phyloP scores from a whole-genome alignment of 2,797 vertebrate species.

The Lagodon rhomboides region DNA sequence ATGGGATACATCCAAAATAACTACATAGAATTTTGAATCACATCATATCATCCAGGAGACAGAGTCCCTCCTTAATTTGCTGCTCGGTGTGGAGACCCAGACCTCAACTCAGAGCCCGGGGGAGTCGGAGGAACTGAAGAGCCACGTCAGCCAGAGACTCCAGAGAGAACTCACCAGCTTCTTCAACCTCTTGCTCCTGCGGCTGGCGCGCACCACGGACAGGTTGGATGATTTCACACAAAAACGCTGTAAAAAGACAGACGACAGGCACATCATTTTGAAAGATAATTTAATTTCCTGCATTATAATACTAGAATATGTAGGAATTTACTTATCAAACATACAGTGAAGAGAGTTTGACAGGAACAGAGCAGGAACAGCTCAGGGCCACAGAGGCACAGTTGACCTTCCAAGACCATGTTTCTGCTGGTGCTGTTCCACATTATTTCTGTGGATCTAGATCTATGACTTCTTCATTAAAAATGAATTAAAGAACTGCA shows the following conservation, averaged over 20 bases:
- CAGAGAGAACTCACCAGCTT: conserved; percentile 92
- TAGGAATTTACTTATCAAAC: not conserved
- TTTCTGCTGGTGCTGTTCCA: not conserved
- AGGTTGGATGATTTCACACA: conserved; percentile 81
- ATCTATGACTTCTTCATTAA: conserved; percentile 24
- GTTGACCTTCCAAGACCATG: conserved; percentile 9
- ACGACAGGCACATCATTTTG: not conserved
- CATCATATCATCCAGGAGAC: conserved; percentile 71
- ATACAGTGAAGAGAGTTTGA: not conserved
- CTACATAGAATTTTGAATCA: not conserved
- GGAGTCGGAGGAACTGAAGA: conserved; percentile 85
- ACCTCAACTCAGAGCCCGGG: conserved; percentile 62
- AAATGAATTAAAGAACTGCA: conserved; percentile 15
- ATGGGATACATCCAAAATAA: not conserved
- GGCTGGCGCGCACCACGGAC: conserved; percentile 85
- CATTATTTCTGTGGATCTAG: too few species aligned
- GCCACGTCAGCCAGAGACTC: conserved; percentile 89
- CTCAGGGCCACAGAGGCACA: conserved; percentile 27
- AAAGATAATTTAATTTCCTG: not conserved
- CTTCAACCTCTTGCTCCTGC: conserved; percentile 88
- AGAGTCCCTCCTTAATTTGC: conserved; percentile 72
- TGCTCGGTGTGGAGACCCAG: conserved; percentile 82
- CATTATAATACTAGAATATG: not conserved
- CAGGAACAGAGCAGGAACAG: too few species aligned
- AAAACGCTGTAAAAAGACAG: not conserved